Evolutionary conservation across 1,140 invertebrate genomes (phyloP).

Genomic region (Heliconius eleuchia): DNA sequence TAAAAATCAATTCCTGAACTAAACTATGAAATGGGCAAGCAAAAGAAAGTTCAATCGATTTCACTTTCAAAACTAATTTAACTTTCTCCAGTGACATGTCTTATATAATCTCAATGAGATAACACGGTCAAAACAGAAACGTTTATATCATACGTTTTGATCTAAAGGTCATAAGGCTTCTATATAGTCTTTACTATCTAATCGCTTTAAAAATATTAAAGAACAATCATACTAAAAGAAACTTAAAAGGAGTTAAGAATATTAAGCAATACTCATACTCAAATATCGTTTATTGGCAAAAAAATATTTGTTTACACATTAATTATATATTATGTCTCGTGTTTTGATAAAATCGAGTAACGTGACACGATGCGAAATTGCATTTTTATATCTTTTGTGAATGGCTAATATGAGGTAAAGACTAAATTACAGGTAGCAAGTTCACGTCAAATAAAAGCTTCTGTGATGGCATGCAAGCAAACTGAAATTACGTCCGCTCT

Average conservation of each 20-base stretch:
- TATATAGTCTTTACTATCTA: slow-evolving; percentile 35
- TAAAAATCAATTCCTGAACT: slow-evolving; percentile 52
- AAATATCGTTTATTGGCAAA: neutral
- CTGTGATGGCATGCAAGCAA: slow-evolving; percentile 49
- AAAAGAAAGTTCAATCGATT: slow-evolving; percentile 80
- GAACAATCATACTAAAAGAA: neutral
- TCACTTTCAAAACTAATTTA: slow-evolving; percentile 81
- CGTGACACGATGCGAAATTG: neutral
- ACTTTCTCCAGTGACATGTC: slow-evolving; percentile 80
- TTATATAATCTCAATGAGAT: slow-evolving; percentile 75
- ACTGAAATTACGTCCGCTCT: slow-evolving; percentile 47
- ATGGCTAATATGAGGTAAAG: slow-evolving; percentile 6
- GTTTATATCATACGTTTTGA: slow-evolving; percentile 59
- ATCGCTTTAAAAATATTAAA: neutral
- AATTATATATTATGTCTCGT: neutral
- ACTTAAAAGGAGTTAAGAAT: neutral
- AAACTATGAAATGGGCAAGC: slow-evolving; percentile 75
- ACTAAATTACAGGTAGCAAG: slow-evolving; percentile 17
- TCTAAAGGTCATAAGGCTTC: slow-evolving; percentile 68
- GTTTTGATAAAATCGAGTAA: neutral
- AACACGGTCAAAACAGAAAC: slow-evolving; percentile 71
- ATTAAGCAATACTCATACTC: slow-evolving; percentile 7
- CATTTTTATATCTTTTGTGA: neutral
- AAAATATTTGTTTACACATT: neutral
- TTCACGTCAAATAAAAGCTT: slow-evolving; percentile 47